Evolutionary conservation across 1,140 invertebrate species (phyloP).

Genomic region (Tetragnatha versicolor): DNA sequence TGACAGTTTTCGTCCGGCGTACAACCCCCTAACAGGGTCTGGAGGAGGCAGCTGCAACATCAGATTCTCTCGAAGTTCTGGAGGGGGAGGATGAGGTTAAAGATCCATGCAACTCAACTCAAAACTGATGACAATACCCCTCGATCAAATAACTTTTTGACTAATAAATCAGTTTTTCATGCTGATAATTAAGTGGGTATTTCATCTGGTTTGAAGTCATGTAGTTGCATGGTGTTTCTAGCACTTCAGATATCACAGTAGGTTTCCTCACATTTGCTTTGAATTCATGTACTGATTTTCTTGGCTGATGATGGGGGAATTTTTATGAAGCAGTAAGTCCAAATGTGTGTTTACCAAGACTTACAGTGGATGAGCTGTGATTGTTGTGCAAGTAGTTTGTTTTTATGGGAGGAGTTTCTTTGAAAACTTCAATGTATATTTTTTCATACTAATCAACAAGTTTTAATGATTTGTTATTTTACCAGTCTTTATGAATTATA

Average conservation of each 20-base stretch:
- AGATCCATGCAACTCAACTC: slow-evolving; percentile 6
- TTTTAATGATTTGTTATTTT: no score
- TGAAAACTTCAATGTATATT: no score
- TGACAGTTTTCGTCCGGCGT: background rate
- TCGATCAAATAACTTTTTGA: no score
- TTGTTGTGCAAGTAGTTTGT: background rate
- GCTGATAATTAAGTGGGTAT: no score
- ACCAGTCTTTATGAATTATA: no score
- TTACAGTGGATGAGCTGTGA: slow-evolving; percentile 22
- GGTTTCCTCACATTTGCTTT: background rate
- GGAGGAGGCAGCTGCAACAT: slow-evolving; percentile 14
- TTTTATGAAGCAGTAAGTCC: slow-evolving; percentile 16
- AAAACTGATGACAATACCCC: no score
- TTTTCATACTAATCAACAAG: no score
- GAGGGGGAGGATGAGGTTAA: slow-evolving; percentile 48
- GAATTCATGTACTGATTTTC: background rate
- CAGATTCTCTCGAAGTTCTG: background rate
- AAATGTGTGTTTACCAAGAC: slow-evolving; percentile 33
- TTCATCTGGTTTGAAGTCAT: no score
- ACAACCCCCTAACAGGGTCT: slow-evolving; percentile 36
- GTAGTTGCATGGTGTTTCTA: no score
- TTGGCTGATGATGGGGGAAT: background rate
- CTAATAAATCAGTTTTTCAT: no score
- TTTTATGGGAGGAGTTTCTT: no score
- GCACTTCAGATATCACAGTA: background rate